Evolutionary conservation across 2,113 vertebrate species (phyloP).

Genomic region (Micromys minutus): DNA sequence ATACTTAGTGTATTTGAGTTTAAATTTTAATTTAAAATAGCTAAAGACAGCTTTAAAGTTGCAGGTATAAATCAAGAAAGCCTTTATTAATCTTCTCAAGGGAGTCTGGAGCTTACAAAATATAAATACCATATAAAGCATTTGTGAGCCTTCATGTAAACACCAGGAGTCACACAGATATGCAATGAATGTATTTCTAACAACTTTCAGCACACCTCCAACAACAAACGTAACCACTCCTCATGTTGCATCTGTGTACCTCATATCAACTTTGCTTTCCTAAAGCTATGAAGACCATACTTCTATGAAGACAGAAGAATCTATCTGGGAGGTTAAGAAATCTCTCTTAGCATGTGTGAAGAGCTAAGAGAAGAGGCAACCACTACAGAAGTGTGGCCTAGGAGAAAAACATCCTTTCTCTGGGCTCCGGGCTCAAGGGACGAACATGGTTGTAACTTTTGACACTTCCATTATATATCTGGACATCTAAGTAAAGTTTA

Average conservation of each 20-base stretch:
- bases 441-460: slow-evolving; percentile 12
- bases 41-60: slow-evolving; percentile 7
- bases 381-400: neutral
- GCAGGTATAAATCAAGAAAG: neutral
- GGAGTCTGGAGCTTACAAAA: neutral
- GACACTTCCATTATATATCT: neutral
- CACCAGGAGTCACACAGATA: neutral
- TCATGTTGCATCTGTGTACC: neutral
- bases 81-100: neutral
- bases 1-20: neutral
- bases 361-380: neutral
- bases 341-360: neutral
- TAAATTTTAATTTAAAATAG: slow-evolving; percentile 21
- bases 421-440: slow-evolving; percentile 8
- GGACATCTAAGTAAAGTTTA: neutral
- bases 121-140: neutral
- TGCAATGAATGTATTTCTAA: neutral
- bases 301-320: no score
- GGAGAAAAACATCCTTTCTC: slow-evolving; percentile 45
- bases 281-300: neutral
- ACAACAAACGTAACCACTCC: neutral
- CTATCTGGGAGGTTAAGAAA: neutral
- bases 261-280: neutral
- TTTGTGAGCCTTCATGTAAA: neutral
- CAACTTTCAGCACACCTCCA: neutral